Conservation (phyloP, 2,797 vertebrate genomes). For the Rhadinocentrus ornatus region DNA sequence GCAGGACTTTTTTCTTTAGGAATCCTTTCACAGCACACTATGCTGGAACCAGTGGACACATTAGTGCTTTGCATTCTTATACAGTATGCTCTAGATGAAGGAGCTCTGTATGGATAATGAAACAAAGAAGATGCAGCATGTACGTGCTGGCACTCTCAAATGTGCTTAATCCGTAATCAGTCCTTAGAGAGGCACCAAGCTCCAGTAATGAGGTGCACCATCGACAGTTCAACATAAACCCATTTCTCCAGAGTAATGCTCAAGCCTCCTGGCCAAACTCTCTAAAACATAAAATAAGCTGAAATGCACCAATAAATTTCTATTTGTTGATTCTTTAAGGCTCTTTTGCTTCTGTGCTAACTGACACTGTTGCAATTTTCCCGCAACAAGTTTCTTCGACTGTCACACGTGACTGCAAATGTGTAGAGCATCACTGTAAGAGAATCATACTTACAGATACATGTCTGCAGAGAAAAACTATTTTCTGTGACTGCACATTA, state of each 20-base stretch:
- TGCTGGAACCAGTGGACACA: slow-evolving; percentile 19
- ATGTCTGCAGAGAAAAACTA: slow-evolving; percentile 22
- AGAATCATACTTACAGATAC: slow-evolving; percentile 28
- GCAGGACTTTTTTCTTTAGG: slow-evolving; percentile 30
- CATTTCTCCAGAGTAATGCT: slow-evolving; percentile 58
- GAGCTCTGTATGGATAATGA: slow-evolving; percentile 60
- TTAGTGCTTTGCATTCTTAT: slow-evolving; percentile 45
- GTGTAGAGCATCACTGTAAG: slow-evolving; percentile 13
- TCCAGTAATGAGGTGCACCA: slow-evolving; percentile 75
- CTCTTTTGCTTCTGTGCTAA: slow-evolving; percentile 32
- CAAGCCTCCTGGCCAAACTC: slow-evolving; percentile 50
- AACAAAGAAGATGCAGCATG: slow-evolving; percentile 59
- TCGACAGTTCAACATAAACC: slow-evolving; percentile 70
- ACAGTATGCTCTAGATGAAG: slow-evolving; percentile 56
- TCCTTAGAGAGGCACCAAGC: slow-evolving; percentile 70
- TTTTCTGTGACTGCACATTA: neutral
- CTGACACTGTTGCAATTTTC: slow-evolving; percentile 21
- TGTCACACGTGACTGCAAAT: slow-evolving; percentile 27
- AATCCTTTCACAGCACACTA: slow-evolving; percentile 17
- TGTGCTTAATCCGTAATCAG: slow-evolving; percentile 78
- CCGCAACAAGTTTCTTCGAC: slow-evolving; percentile 13
- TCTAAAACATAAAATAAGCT: slow-evolving; percentile 49
- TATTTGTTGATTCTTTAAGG: slow-evolving; percentile 32
- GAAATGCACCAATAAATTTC: slow-evolving; percentile 46
- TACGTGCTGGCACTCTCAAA: slow-evolving; percentile 70